Evolutionary conservation across 2,797 vertebrate species (phyloP), one percentile per base, ranked within the genome.

Genomic region (Tarsius wallacei): DNA sequence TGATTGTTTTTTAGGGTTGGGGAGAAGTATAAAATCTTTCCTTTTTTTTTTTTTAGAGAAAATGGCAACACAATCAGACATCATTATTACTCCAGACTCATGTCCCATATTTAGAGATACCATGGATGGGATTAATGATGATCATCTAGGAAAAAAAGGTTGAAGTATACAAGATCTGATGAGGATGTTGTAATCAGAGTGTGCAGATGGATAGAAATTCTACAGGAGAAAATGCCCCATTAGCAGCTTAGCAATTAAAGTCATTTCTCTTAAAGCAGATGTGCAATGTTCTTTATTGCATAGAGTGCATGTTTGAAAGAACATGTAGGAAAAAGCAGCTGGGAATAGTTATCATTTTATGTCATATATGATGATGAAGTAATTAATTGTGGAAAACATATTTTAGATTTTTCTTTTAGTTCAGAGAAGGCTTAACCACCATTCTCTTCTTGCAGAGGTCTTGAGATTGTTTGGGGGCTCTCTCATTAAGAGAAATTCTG

Each of bases 201-300:
- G 96, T 98, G 97, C 98, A 99, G 98, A 98, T 98, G 98, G 97
- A 91, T 98, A 97, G 97, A 98, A 98, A 98, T 96, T 98, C 97
- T 98, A 98, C 63, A 64, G 94, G 97, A 97, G 97, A 98, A 98
- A 98, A 98, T 57, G 93, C 96, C 96, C 98, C 98, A 98, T 98
- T 96, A 95, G 33, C 77, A 92, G 84, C 83, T 88, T 97, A 98
- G 98, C 98, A 98, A 98, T 99, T 99, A 98, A 98, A 98, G 88
- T 98, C 95, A 97, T 97, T 99, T 98, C 98, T 98, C 98, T 97
- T 97, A 98, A 98, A 98, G 97, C 98, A 98, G 98, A 98, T 98
- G 98, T 98, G 94, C 89, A 66, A 31, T 93, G 96, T 87, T 97
- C 98, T 83, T 97, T 96, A 83, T 49, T 98, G 97, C 98, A 98